Evolutionary conservation across 2,797 vertebrate species (phyloP).

Genomic region (Crenichthys baileyi): DNA sequence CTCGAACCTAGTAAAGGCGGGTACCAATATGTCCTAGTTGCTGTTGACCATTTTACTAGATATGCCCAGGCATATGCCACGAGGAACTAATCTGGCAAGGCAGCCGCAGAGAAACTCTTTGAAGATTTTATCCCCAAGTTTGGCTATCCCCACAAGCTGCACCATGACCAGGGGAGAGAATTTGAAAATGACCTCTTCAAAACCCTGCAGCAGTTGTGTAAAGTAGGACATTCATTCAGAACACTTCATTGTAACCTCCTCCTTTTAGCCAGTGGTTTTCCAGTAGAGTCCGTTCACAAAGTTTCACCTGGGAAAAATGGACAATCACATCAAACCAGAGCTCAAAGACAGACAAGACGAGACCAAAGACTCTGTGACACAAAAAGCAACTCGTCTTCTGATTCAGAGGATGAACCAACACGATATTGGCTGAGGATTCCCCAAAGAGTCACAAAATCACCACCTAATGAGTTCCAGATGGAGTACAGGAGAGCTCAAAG

Average conservation of each 20-base stretch:
- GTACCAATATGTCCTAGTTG: no score
- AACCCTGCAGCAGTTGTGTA: neutral
- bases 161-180: no score
- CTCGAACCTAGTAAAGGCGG: no score
- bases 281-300: conserved; percentile 5
- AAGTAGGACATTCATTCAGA: neutral
- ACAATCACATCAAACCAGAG: neutral
- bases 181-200: conserved; percentile 1
- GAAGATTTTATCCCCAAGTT: no score
- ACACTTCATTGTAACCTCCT: conserved; percentile 22
- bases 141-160: no score
- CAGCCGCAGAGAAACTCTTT: no score
- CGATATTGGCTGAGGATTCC: neutral
- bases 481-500: neutral
- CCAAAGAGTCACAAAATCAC: neutral
- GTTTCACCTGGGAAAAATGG: neutral
- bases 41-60: no score
- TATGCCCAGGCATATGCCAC: no score
- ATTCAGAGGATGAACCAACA: neutral
- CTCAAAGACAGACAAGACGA: neutral
- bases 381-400: neutral
- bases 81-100: no score
- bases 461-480: neutral
- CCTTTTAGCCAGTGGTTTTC: conserved; percentile 13
- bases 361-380: neutral